These are phyloP conservation scores for Phymatocera aterrima DNA, from an alignment of 2,888 invertebrate genomes.

Conservation along the genomic window DNA sequence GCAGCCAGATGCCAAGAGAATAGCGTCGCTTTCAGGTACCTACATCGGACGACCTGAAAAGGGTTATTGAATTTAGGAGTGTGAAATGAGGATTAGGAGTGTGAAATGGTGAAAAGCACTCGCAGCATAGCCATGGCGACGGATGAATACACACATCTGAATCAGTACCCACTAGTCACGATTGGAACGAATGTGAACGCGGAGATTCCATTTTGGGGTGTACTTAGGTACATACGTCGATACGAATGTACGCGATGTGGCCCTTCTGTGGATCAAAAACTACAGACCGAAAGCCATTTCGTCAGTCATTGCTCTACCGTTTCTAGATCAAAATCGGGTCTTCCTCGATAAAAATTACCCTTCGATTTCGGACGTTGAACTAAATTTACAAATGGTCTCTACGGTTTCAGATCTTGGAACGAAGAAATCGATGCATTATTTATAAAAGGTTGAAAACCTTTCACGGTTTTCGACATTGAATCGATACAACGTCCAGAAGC, in stretches of 20 bases:
- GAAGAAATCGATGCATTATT: not conserved
- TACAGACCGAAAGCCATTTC: not conserved
- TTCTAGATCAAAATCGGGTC: not conserved
- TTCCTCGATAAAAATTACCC: not conserved
- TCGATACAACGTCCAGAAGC: not conserved
- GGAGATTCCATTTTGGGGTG: not conserved
- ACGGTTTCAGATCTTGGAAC: no score
- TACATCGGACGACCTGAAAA: constrained; percentile 7
- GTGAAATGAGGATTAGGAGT: constrained; percentile 13
- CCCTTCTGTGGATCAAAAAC: not conserved
- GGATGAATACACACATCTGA: constrained; percentile 2
- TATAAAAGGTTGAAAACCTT: not conserved
- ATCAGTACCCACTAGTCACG: not conserved
- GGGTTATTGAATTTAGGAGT: constrained; percentile 26
- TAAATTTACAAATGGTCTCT: not conserved
- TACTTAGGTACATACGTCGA: not conserved
- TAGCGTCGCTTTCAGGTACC: constrained; percentile 24
- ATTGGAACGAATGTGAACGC: not conserved
- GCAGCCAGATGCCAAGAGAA: constrained; percentile 30
- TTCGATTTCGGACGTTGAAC: not conserved
- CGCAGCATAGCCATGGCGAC: not conserved
- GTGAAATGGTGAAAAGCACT: constrained; percentile 14
- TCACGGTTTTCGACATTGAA: not conserved
- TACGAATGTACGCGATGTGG: not conserved
- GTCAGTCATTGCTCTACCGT: not conserved